A percentile compares a stretch with the other conserved stretches of the same genome.
phyloP scores from a whole-genome alignment of 2,888 invertebrate species.

The Netelia inedita region DNA sequence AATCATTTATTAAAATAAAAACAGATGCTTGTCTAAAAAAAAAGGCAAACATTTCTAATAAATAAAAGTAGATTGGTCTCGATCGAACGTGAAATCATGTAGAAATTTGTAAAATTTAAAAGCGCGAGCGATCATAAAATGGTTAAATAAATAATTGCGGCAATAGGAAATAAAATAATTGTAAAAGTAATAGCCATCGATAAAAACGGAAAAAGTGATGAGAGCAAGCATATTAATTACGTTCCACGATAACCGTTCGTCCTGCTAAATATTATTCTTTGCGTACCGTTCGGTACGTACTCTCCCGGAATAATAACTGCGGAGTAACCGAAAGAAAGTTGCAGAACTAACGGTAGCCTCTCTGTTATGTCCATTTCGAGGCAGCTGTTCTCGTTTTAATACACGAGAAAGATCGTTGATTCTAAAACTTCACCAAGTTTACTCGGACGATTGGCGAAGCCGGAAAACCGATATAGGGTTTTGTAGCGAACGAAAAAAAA shows the following conservation, averaged over 20 bases:
- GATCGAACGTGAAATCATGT: not conserved
- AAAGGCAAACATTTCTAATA: not conserved
- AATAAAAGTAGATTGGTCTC: not conserved
- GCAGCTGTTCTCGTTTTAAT: slow-evolving; percentile 14
- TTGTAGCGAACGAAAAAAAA: slow-evolving; percentile 4
- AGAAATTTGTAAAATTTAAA: not conserved
- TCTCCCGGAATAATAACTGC: slow-evolving; percentile 38
- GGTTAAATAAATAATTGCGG: slow-evolving; percentile 5
- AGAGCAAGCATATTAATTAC: not conserved
- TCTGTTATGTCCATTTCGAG: not conserved
- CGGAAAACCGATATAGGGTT: slow-evolving; percentile 35
- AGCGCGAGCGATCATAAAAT: not conserved
- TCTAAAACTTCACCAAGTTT: slow-evolving; percentile 42
- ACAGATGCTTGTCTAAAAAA: not conserved
- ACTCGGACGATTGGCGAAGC: slow-evolving; percentile 41
- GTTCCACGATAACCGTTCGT: not conserved
- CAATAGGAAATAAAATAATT: not conserved
- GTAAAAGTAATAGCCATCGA: not conserved
- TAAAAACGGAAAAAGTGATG: not conserved
- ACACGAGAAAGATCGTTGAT: slow-evolving; percentile 3
- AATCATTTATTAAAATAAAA: not conserved
- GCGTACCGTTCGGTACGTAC: not conserved
- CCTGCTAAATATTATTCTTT: not conserved
- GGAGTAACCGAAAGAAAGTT: slow-evolving; percentile 60
- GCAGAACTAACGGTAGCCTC: slow-evolving; percentile 38